Evolutionary conservation across 2,888 invertebrate species (phyloP).

Genomic region (Trisateles emortualis): DNA sequence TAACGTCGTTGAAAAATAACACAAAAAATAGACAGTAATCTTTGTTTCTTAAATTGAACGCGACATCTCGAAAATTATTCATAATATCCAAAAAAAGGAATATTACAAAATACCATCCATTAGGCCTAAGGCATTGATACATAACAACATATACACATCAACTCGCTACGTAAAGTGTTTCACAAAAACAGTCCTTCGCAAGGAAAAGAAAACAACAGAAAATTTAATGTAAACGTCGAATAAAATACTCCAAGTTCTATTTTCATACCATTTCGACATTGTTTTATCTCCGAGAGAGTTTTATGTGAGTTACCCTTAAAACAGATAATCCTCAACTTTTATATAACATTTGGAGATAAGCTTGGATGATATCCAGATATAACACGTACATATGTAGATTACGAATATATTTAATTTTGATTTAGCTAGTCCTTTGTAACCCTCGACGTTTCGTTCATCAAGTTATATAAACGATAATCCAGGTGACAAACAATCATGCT

Average conservation of each 20-base stretch:
- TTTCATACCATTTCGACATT: conserved; percentile 20
- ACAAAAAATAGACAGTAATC: too few species aligned
- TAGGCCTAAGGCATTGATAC: conserved; percentile 3
- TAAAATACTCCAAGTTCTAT: conserved; percentile 16
- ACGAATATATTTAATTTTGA: background rate
- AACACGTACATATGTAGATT: background rate
- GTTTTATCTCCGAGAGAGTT: conserved; percentile 8
- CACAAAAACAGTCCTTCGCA: conserved; percentile 3
- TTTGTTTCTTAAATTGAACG: too few species aligned
- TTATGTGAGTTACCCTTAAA: background rate
- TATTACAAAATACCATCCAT: background rate
- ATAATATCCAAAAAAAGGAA: too few species aligned
- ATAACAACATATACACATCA: conserved; percentile 2
- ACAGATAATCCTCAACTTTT: conserved; percentile 5
- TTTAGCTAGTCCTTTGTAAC: background rate
- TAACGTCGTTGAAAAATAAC: too few species aligned
- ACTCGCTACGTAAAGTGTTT: conserved; percentile 9
- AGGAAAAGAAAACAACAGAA: conserved; percentile 13
- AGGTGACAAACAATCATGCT: too few species aligned
- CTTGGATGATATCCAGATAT: background rate
- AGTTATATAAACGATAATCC: too few species aligned
- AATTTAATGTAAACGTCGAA: conserved; percentile 18
- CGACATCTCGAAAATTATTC: too few species aligned
- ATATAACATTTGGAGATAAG: background rate
- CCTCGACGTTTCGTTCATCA: background rate